Percentiles rank a stretch among this genome's conserved stretches.
Conservation (phyloP, 1,140 invertebrate species). For the Drosophila sp. region DNA sequence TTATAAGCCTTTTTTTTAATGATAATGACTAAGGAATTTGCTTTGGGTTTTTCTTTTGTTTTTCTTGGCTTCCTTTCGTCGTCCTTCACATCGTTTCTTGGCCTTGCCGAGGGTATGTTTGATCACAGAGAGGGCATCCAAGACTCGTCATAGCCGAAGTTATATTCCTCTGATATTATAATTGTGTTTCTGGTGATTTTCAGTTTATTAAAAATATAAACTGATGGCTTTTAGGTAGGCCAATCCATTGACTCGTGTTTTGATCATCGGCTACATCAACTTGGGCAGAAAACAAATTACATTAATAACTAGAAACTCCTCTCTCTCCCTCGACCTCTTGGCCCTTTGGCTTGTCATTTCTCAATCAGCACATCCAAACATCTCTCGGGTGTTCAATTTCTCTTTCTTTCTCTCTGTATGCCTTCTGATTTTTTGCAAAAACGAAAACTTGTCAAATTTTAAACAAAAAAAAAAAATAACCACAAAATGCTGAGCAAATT, state of each 20-base stretch:
- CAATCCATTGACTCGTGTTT: not conserved
- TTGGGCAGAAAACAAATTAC: constrained; percentile 68
- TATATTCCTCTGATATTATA: constrained; percentile 25
- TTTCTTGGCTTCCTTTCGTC: constrained; percentile 22
- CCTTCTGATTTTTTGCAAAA: not conserved
- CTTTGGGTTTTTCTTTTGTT: constrained; percentile 41
- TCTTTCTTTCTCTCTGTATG: constrained; percentile 5
- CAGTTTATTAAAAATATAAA: constrained; percentile 69
- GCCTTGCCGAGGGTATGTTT: not conserved
- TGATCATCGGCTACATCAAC: not conserved
- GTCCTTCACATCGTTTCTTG: constrained; percentile 29
- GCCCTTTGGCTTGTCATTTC: constrained; percentile 13
- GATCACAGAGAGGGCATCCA: too few relatives aligned
- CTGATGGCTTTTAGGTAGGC: constrained; percentile 1
- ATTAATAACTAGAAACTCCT: constrained; percentile 67
- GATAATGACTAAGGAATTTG: constrained; percentile 18
- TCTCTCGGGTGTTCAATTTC: not conserved
- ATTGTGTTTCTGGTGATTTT: constrained; percentile 78
- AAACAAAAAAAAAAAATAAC: constrained; percentile 39
- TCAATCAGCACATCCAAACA: constrained; percentile 41
- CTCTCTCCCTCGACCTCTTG: not conserved
- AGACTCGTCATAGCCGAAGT: too few relatives aligned
- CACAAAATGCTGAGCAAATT: constrained; percentile 48
- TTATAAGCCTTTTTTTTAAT: constrained; percentile 8
- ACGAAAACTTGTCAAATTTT: constrained; percentile 43